Evolutionary conservation across 2,888 invertebrate genomes (phyloP).

Genomic region (Agrotis exclamationis): DNA sequence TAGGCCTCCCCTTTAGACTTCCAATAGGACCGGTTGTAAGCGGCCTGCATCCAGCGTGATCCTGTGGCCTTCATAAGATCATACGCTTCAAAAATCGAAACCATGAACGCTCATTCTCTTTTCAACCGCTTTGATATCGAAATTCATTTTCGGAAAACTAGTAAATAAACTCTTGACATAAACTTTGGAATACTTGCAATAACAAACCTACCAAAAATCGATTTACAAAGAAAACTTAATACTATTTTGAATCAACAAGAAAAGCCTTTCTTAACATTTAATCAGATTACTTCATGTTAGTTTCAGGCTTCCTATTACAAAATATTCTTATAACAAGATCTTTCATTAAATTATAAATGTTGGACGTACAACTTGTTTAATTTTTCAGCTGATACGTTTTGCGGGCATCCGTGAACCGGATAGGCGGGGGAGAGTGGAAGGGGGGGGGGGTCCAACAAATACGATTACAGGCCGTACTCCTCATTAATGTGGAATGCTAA

Average conservation of each 20-base stretch:
- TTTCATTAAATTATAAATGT: slow-evolving; percentile 36
- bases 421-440: slow-evolving; percentile 6
- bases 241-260: not conserved
- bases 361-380: slow-evolving; percentile 49
- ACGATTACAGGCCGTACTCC: slow-evolving; percentile 57
- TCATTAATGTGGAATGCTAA: slow-evolving; percentile 56
- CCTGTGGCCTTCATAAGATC: too few relatives aligned
- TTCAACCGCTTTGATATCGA: not conserved
- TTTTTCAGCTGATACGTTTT: slow-evolving; percentile 56
- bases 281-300: slow-evolving; percentile 8
- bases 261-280: slow-evolving; percentile 15
- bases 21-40: too few relatives aligned
- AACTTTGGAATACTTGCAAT: not conserved
- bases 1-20: too few relatives aligned
- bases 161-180: not conserved
- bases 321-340: slow-evolving; percentile 15
- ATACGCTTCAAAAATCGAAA: too few relatives aligned
- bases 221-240: not conserved
- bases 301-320: slow-evolving; percentile 15
- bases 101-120: too few relatives aligned
- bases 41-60: too few relatives aligned
- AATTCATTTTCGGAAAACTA: not conserved
- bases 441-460: slow-evolving; percentile 55
- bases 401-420: slow-evolving; percentile 60
- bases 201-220: not conserved